These are phyloP conservation scores for Andricus curvator DNA, from an alignment of 2,888 invertebrate species.

Conservation along the genomic window DNA sequence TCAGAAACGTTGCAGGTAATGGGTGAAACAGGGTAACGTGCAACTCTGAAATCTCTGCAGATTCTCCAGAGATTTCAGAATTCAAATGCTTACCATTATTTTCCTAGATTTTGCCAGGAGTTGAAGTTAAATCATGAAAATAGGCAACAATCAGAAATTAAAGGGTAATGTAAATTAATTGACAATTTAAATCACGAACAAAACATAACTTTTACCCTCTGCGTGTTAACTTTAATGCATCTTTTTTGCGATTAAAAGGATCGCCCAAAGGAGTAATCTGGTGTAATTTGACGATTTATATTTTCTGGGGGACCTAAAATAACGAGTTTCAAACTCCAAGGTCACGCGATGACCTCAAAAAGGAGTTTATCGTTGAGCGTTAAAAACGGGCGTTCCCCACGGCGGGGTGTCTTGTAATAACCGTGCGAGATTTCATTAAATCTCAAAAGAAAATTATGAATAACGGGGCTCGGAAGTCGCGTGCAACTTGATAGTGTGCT, in stretches of 20 bases:
- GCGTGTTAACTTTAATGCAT: background rate
- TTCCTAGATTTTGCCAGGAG: too few species aligned
- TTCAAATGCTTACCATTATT: too few species aligned
- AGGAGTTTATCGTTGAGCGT: constrained; percentile 34
- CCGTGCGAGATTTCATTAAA: constrained; percentile 52
- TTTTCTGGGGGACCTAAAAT: background rate
- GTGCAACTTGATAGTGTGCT: constrained; percentile 45
- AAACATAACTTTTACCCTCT: background rate
- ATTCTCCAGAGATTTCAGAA: too few species aligned
- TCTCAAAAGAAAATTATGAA: constrained; percentile 50
- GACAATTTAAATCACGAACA: background rate
- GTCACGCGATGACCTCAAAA: constrained; percentile 37
- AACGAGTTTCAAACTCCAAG: constrained; percentile 26
- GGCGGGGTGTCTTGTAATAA: constrained; percentile 35
- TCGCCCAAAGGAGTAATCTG: constrained; percentile 10
- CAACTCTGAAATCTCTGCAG: too few species aligned
- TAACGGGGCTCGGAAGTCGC: constrained; percentile 48
- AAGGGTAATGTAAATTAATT: background rate
- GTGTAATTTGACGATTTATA: constrained; percentile 36
- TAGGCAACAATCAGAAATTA: too few species aligned
- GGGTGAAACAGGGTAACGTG: too few species aligned
- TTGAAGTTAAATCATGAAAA: too few species aligned
- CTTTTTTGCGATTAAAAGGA: constrained; percentile 6
- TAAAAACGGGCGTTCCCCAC: constrained; percentile 32
- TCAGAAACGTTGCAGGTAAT: too few species aligned